Percentiles rank a stretch among this genome's conserved stretches.
Conservation (phyloP, 2,113 vertebrate genomes). For the Junco hyemalis region DNA sequence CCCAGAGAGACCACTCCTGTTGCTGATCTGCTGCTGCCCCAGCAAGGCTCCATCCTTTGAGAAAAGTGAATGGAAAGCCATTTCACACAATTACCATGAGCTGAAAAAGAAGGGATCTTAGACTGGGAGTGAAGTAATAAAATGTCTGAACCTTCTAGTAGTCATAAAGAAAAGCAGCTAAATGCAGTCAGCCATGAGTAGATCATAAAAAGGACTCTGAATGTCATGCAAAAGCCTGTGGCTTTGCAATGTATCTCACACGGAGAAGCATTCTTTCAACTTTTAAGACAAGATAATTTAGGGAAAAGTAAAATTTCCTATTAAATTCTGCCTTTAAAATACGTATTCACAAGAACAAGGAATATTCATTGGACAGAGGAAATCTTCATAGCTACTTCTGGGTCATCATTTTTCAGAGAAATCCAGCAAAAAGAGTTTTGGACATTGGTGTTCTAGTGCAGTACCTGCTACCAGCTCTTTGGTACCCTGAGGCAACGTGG, state of each 20-base stretch:
- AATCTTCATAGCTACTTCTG: neutral
- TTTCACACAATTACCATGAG: neutral
- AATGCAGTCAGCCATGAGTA: neutral
- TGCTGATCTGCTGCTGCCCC: neutral
- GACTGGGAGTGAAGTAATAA: neutral
- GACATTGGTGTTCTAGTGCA: neutral
- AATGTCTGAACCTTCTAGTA: neutral
- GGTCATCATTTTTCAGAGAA: neutral
- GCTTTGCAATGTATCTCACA: neutral
- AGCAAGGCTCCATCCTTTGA: neutral
- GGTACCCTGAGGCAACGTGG: neutral
- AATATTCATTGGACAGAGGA: neutral
- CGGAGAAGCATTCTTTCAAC: neutral
- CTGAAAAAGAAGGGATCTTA: neutral
- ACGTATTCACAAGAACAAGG: neutral
- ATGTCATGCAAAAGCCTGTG: neutral
- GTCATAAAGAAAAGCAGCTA: constrained; percentile 13
- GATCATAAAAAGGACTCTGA: neutral
- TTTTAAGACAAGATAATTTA: neutral
- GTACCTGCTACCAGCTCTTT: neutral
- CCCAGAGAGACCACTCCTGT: neutral
- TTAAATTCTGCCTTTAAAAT: neutral
- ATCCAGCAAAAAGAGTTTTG: neutral
- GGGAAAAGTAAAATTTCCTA: neutral
- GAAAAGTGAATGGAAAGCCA: neutral